Evolutionary conservation across 2,888 invertebrate genomes (phyloP).

Genomic region (Meloe dianella): DNA sequence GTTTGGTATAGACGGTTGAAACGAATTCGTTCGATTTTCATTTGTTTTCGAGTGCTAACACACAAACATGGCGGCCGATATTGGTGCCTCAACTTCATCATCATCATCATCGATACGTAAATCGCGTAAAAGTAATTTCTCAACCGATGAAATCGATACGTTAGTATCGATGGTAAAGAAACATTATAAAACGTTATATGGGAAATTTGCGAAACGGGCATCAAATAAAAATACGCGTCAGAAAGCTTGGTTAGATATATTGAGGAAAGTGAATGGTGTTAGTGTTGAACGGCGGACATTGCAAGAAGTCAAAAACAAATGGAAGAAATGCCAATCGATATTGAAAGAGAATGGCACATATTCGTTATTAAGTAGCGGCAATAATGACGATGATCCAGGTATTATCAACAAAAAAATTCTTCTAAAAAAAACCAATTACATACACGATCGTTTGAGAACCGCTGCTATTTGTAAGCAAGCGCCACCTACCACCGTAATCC

Average conservation of each 20-base stretch:
- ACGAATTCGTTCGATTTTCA: background rate
- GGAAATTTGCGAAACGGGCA: slow-evolving; percentile 43
- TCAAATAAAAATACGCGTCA: slow-evolving; percentile 43
- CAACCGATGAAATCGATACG: slow-evolving; percentile 46
- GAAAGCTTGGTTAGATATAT: slow-evolving; percentile 48
- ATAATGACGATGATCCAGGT: background rate
- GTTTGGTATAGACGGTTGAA: no score
- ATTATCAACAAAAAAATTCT: background rate
- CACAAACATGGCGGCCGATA: slow-evolving; percentile 45
- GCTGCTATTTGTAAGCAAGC: slow-evolving; percentile 8
- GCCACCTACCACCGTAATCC: no score
- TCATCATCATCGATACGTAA: slow-evolving; percentile 30
- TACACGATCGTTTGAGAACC: slow-evolving; percentile 12
- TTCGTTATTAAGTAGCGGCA: background rate
- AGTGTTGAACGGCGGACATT: slow-evolving; percentile 47
- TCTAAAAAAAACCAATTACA: background rate
- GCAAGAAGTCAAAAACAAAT: slow-evolving; percentile 52
- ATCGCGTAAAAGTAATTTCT: slow-evolving; percentile 50
- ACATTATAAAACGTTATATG: slow-evolving; percentile 46
- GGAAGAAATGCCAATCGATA: slow-evolving; percentile 50
- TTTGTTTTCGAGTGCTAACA: slow-evolving; percentile 34
- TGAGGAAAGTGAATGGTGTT: slow-evolving; percentile 48
- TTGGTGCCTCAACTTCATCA: background rate
- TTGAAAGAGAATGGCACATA: slow-evolving; percentile 23
- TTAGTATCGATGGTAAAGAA: slow-evolving; percentile 42